phyloP scores from a whole-genome alignment of 1,140 invertebrate genomes.

The Scylla paramamosain region DNA sequence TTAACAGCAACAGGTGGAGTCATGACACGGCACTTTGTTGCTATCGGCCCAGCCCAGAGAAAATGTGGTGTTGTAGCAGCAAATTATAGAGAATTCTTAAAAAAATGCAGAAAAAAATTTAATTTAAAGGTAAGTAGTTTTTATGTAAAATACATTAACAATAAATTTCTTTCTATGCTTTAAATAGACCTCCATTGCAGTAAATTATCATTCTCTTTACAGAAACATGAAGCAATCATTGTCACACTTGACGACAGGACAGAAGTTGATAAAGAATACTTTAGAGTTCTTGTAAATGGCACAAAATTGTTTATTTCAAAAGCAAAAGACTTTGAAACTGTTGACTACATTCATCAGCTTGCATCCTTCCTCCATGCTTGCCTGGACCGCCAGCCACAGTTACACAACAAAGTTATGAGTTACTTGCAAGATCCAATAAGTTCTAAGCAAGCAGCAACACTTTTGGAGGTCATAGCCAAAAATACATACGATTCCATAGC shows the following conservation, averaged over 20 bases:
- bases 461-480: slow-evolving; percentile 36
- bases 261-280: slow-evolving; percentile 61
- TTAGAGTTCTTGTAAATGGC: slow-evolving; percentile 39
- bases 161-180: background rate
- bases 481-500: background rate
- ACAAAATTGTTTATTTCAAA: slow-evolving; percentile 30
- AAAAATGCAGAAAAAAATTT: slow-evolving; percentile 3
- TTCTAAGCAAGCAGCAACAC: background rate
- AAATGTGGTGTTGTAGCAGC: background rate
- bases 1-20: background rate
- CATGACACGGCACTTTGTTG: background rate
- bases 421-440: slow-evolving; percentile 31
- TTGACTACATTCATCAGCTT: slow-evolving; percentile 29
- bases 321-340: background rate
- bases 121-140: background rate
- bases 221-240: slow-evolving; percentile 37
- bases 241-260: slow-evolving; percentile 49
- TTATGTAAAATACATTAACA: background rate
- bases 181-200: background rate
- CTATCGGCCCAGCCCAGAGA: background rate
- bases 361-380: slow-evolving; percentile 59
- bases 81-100: background rate
- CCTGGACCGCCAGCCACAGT: slow-evolving; percentile 37
- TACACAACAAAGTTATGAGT: slow-evolving; percentile 41
- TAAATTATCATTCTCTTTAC: background rate